Evolutionary conservation across 1,140 invertebrate species (phyloP).

Genomic region (Reticulitermes speratus): DNA sequence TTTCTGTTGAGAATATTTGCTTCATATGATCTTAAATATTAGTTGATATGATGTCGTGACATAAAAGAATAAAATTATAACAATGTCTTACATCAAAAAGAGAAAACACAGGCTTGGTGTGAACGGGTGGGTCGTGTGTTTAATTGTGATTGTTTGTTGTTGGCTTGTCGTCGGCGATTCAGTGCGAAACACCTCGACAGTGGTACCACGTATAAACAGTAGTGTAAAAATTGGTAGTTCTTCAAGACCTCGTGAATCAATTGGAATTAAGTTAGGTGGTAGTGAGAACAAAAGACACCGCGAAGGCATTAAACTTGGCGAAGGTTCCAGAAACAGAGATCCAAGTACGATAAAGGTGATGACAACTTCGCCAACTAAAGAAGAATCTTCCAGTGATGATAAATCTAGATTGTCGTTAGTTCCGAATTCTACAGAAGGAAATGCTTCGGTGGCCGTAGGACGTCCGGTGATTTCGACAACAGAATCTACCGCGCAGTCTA

Average conservation of each 20-base stretch:
- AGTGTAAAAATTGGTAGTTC: background rate
- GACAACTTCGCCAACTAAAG: background rate
- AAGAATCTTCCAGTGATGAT: background rate
- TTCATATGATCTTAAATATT: too few relatives aligned
- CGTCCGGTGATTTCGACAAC: background rate
- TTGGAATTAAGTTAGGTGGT: background rate
- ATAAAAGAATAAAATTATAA: too few relatives aligned
- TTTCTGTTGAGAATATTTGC: too few relatives aligned
- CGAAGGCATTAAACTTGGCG: background rate
- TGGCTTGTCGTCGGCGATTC: background rate
- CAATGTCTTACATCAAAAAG: background rate
- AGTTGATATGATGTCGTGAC: too few relatives aligned
- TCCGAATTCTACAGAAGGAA: background rate
- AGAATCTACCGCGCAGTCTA: background rate
- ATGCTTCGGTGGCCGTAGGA: background rate
- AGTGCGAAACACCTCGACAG: background rate
- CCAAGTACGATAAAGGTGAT: background rate
- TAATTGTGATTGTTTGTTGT: background rate
- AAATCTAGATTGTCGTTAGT: background rate
- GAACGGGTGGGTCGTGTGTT: background rate
- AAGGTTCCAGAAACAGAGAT: background rate
- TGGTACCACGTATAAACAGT: background rate
- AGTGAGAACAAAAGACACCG: background rate
- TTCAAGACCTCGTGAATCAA: background rate
- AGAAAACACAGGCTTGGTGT: background rate